Percentiles rank a stretch among this genome's conserved stretches.
These are phyloP conservation scores for Eupithecia tripunctaria DNA, from an alignment of 2,888 invertebrate genomes.

Conservation along the genomic window DNA sequence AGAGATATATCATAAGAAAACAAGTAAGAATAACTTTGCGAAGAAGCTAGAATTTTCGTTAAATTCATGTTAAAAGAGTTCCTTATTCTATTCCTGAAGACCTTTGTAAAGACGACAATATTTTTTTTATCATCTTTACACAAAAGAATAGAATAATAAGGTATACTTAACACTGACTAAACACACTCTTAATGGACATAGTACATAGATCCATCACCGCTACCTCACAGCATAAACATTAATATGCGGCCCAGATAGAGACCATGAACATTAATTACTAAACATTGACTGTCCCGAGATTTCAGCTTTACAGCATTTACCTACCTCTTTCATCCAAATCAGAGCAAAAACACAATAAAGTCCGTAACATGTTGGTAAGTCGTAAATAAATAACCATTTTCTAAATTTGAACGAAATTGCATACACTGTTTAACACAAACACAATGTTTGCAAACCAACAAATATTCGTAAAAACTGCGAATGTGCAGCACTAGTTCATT, in stretches of 20 bases:
- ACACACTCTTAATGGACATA: background rate
- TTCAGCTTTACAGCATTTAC: background rate
- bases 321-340: background rate
- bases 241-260: too few relatives aligned
- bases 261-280: too few relatives aligned
- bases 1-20: background rate
- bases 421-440: background rate
- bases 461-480: conserved; percentile 19
- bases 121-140: background rate
- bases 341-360: background rate
- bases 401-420: background rate
- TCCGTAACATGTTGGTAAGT: background rate
- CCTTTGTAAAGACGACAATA: background rate
- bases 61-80: background rate
- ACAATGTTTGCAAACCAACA: conserved; percentile 5
- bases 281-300: background rate
- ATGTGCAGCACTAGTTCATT: conserved; percentile 30
- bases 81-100: background rate
- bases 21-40: conserved; percentile 1
- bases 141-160: background rate
- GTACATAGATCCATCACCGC: background rate
- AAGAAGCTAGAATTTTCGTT: background rate
- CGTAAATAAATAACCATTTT: background rate
- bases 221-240: background rate
- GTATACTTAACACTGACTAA: background rate